Base-by-base conservation (phyloP, 2,113 vertebrate species). In the Indicator maculatus region DNA sequence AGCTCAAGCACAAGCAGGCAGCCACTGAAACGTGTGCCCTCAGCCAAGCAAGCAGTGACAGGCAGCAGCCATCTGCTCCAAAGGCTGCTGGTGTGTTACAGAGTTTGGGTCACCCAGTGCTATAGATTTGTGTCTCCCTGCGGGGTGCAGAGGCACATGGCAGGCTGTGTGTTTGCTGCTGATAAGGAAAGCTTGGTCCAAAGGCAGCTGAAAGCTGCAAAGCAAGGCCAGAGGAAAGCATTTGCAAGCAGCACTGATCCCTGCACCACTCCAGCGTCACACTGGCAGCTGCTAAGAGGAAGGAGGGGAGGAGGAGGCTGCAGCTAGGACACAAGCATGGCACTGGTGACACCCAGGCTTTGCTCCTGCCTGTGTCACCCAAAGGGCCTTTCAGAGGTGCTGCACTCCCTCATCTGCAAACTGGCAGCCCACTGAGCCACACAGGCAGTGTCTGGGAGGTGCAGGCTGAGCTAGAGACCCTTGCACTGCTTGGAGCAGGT, bases 141-240 rank as follows among this genome's bases (percentile, higher is more conserved):
- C 1, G 0, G 79, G 81, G 28, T 47, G 53, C 72, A 52, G 76
- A 91, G 76, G 76, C 86, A 64, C 71, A 58, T 63, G 67, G 67
- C 26, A 8, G 15, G 23, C 27, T 12, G 30, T 84, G 90, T 96
- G 94, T 28, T 91, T 91, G 36, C 79, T 88, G 82, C 86, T 95
- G 96, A 95, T 97, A 97, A 96, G 94, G 45, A 77, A 80, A 93
- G 76, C 72, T 15, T 16, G 31, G 23, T 60, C 59, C 92, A 79
- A 61, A 93, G 70, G 80, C 39, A 84, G 81, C 81, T 70, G 75
- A 79, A 30, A 3, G 11, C 8, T n/a, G 73, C 6, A 50, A 3
- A 84, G 66, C 4, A 33, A 30, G 3, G 26, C 72, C 88, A 89
- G 55, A 92, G 75, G 55, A 94, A 88, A 30, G 5, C 64, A 71